Percentiles rank a stretch among this genome's conserved stretches.
phyloP scores from a whole-genome alignment of 2,113 vertebrate species.

The Peromyscus maniculatus region DNA sequence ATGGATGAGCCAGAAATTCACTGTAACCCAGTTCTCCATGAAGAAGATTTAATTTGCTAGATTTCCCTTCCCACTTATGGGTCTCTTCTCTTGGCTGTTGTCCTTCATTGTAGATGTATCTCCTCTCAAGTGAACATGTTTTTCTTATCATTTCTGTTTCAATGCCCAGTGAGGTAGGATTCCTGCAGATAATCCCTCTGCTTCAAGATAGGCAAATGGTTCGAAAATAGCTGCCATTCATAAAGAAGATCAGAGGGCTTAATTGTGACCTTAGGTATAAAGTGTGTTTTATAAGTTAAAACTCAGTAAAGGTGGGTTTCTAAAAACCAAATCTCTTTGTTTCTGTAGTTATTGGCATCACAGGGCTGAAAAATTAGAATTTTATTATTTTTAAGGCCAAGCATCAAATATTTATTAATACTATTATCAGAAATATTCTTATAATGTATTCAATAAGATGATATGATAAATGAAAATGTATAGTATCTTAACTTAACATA shows the following conservation, averaged over 20 bases:
- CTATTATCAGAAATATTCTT: not conserved
- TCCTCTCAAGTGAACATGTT: not conserved
- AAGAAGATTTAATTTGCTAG: not conserved
- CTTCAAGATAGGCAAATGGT: not conserved
- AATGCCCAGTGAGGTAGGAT: fast-evolving
- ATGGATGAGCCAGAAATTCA: not conserved
- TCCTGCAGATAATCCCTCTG: fast-evolving
- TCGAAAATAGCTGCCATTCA: not conserved
- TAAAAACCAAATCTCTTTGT: not conserved
- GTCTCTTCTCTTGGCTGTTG: not conserved
- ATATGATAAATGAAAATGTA: not conserved
- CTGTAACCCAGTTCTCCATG: not conserved
- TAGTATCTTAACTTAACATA: not conserved
- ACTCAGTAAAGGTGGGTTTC: not conserved
- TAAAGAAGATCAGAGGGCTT: not conserved
- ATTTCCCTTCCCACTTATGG: not conserved
- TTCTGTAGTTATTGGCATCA: not conserved
- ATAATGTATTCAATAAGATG: not conserved
- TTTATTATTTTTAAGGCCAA: not conserved
- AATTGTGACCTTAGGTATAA: not conserved
- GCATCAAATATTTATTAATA: not conserved
- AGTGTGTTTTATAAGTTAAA: not conserved
- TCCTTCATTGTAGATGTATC: not conserved
- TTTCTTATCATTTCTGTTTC: not conserved
- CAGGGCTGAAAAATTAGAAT: not conserved